These are phyloP conservation scores for Drosophila sproati DNA, from an alignment of 1,140 invertebrate genomes.

Conservation along the genomic window DNA sequence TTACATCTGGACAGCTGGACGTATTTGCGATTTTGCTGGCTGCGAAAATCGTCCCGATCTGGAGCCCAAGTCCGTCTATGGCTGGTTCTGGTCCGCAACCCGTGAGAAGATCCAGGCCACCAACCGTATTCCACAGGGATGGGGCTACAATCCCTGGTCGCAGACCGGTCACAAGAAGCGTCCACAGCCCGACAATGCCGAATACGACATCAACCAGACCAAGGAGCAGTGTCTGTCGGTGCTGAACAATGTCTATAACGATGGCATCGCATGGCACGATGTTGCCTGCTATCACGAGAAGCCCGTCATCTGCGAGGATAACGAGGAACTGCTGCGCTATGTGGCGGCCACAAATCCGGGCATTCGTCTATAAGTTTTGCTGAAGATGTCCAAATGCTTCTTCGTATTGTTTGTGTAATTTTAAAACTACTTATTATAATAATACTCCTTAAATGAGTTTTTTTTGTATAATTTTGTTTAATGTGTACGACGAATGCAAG, in stretches of 20 bases:
- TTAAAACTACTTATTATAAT: constrained; percentile 83
- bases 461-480: constrained; percentile 80
- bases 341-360: constrained; percentile 92
- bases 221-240: constrained; percentile 93
- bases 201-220: constrained; percentile 95
- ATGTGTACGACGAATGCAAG: constrained; percentile 76
- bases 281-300: constrained; percentile 97
- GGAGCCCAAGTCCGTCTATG: constrained; percentile 93
- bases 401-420: constrained; percentile 78
- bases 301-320: constrained; percentile 95
- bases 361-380: constrained; percentile 88
- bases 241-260: constrained; percentile 95
- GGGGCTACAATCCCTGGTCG: constrained; percentile 93
- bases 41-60: constrained; percentile 94
- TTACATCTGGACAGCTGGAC: constrained; percentile 96
- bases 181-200: constrained; percentile 95
- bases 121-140: constrained; percentile 88
- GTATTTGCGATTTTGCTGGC: constrained; percentile 96
- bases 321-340: constrained; percentile 93
- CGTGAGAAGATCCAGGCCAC: constrained; percentile 94
- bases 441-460: constrained; percentile 77
- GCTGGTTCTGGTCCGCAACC: constrained; percentile 97
- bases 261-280: constrained; percentile 96
- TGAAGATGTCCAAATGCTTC: constrained; percentile 26
- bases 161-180: constrained; percentile 94